phyloP scores from a whole-genome alignment of 2,113 vertebrate genomes.

The Excalfactoria chinensis region DNA sequence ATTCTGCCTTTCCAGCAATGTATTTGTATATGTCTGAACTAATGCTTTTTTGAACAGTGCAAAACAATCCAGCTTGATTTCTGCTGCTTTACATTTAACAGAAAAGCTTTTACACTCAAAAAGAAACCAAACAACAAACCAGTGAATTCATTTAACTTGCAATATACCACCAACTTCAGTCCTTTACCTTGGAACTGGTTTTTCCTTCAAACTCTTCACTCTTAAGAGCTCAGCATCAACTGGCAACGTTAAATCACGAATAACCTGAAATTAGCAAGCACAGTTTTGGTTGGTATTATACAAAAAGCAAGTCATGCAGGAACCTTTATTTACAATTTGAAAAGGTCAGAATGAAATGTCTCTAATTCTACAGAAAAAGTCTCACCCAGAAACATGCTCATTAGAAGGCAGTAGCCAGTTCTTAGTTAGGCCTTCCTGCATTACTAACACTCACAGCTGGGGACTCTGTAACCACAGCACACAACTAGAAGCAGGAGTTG shows the following conservation, averaged over 20 bases:
- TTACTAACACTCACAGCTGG: background rate
- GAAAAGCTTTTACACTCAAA: background rate
- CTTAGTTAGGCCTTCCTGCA: background rate
- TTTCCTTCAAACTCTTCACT: constrained; percentile 67
- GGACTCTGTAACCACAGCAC: background rate
- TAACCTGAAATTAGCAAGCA: constrained; percentile 72
- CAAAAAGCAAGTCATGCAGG: background rate
- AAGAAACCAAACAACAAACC: background rate
- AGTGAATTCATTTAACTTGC: background rate
- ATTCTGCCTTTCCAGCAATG: accelerated
- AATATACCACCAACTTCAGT: background rate
- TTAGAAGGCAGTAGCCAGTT: background rate
- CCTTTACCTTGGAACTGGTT: constrained; percentile 68
- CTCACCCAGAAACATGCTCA: background rate
- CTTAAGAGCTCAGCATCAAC: constrained; percentile 71
- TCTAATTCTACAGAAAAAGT: background rate
- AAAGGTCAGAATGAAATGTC: background rate
- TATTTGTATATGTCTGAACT: background rate
- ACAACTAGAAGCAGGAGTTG: background rate
- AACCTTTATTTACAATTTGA: background rate
- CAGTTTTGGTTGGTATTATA: background rate
- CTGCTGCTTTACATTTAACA: background rate
- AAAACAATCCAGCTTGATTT: background rate
- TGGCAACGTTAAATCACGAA: constrained; percentile 73
- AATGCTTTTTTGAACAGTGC: background rate